Base-by-base conservation (phyloP, 2,797 vertebrate species). In the Orestias chungarensis region DNA sequence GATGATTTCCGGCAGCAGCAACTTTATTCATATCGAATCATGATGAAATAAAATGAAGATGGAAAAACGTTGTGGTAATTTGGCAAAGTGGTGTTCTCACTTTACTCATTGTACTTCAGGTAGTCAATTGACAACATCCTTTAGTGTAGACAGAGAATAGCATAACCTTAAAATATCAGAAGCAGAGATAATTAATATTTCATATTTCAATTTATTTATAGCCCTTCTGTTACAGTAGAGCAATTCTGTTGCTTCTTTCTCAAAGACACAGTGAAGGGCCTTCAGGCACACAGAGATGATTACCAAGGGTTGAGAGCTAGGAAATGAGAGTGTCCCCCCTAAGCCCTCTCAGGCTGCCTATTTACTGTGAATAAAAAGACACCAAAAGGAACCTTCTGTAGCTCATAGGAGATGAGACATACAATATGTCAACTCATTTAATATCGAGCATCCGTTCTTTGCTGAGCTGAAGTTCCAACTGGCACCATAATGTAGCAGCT, bases 261-360 rank as follows among this genome's bases (percentile, higher is more conserved):
- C 14, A 68, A 20, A 80, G 83, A 72, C 76, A 75, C 47, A 59
- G 38, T 1, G 8, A 71, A 47, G 66, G 57, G 82, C 83, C 88
- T 81, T 77, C 75, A 64, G 87, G 84, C 85, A 59, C 64, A 82
- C 61, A 68, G 14, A 82, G 67, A 79, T 91, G 90, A 92, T 92
- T 90, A 91, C 76, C 47, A 57, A 82, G 42, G 74, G 72, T 86
- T 47, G 79, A 84, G 82, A 86, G 68, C 72, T 72, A 90, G 88
- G 87, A 92, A 93, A 92, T 92, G 84, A 91, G 76, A 74, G 80
- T 64, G 68, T 47, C 57, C 78, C 75, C 75, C 31, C 77, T 42
- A 59, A 46, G 72, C 83, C 79, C 84, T 90, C 89, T 75, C 69
- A 77, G 86, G 88, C 80, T 81, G 68, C 81, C 80, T 75, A 67